Conservation (phyloP, 2,888 invertebrate species). For the Bellardia pandia region DNA sequence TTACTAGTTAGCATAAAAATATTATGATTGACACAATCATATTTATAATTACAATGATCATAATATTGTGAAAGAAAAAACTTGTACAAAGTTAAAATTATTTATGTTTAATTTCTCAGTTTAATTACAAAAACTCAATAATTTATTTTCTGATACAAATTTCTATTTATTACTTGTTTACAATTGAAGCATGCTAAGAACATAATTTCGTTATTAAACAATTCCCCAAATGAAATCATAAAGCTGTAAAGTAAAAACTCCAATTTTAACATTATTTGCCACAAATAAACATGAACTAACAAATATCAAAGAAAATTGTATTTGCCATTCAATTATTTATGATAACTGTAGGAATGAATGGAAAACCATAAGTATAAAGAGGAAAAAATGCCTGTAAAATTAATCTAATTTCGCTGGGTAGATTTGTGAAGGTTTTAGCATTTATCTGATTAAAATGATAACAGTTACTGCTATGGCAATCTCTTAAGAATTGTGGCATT, state of each 20-base stretch:
- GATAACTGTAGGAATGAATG: not conserved
- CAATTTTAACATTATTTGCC: too few species aligned
- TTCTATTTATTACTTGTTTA: not conserved
- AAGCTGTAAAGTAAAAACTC: too few species aligned
- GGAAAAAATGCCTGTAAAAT: conserved; percentile 38
- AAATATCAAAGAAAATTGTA: not conserved
- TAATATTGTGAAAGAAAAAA: too few species aligned
- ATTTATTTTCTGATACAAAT: too few species aligned
- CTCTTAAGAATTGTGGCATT: conserved; percentile 59
- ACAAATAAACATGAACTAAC: not conserved
- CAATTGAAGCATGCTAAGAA: not conserved
- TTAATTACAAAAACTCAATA: too few species aligned
- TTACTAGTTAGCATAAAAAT: too few species aligned
- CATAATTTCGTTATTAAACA: not conserved
- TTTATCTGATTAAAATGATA: conserved; percentile 67
- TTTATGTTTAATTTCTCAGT: too few species aligned
- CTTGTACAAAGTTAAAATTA: too few species aligned
- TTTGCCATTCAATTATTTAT: conserved; percentile 22
- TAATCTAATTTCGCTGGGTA: conserved; percentile 62
- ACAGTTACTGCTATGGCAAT: conserved; percentile 11
- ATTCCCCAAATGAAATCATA: not conserved
- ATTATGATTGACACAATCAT: too few species aligned
- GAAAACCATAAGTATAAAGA: not conserved
- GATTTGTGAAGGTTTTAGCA: conserved; percentile 56
- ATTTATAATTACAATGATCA: too few species aligned